Conservation (phyloP, 2,888 invertebrate species). For the Cephus pulcher region DNA sequence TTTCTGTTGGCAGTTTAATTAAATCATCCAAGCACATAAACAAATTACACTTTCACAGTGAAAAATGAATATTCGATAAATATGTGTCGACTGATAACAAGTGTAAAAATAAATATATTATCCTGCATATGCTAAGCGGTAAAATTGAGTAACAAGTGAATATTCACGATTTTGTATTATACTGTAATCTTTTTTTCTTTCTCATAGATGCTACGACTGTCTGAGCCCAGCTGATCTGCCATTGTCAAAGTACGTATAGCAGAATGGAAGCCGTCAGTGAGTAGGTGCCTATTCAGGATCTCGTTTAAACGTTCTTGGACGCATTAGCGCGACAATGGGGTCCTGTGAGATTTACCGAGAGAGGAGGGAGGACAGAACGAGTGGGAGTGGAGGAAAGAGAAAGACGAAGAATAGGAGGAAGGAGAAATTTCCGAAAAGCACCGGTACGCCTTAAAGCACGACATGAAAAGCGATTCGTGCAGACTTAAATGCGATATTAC, state of each 20-base stretch:
- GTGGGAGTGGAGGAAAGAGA: background rate
- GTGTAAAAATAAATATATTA: background rate
- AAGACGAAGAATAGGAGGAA: background rate
- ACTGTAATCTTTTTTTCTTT: background rate
- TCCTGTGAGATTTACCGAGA: slow-evolving; percentile 4
- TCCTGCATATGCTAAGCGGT: too few species aligned
- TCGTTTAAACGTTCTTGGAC: slow-evolving; percentile 29
- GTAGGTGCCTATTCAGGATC: background rate
- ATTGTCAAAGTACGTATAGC: background rate
- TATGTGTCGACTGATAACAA: background rate
- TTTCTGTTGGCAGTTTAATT: background rate
- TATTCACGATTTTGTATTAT: background rate
- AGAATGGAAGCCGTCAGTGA: background rate
- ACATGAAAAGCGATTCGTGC: background rate
- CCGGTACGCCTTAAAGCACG: background rate
- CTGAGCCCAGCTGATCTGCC: background rate
- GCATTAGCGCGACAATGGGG: slow-evolving; percentile 29
- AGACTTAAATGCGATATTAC: slow-evolving; percentile 26
- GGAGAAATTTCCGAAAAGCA: background rate
- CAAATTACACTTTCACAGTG: background rate
- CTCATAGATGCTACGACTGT: background rate
- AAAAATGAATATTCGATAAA: background rate
- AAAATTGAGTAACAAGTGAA: background rate
- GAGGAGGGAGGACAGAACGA: background rate
- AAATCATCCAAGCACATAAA: background rate